These are phyloP conservation scores for Euphydryas editha DNA, from an alignment of 2,888 invertebrate species.

Conservation along the genomic window DNA sequence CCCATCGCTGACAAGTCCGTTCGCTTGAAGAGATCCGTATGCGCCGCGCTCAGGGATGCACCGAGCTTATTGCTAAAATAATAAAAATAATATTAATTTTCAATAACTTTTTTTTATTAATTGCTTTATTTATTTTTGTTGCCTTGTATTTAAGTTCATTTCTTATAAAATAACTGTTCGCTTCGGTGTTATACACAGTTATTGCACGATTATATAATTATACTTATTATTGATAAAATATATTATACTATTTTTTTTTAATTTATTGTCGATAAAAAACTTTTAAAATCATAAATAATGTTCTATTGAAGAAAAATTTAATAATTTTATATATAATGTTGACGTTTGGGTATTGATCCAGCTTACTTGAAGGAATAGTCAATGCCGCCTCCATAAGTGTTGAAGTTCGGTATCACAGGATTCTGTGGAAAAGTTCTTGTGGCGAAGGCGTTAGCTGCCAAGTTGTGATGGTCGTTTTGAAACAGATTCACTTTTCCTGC, in stretches of 20 bases:
- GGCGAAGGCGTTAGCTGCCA: slow-evolving; percentile 52
- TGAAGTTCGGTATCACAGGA: slow-evolving; percentile 50
- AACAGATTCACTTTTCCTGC: slow-evolving; percentile 53
- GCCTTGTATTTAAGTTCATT: no score
- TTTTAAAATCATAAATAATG: not conserved
- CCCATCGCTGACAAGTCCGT: slow-evolving; percentile 52
- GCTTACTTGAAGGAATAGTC: slow-evolving; percentile 56
- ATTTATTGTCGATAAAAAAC: no score
- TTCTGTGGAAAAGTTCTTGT: slow-evolving; percentile 50
- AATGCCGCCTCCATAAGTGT: slow-evolving; percentile 51
- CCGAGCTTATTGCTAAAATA: slow-evolving; percentile 51
- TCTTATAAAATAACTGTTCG: no score
- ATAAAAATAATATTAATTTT: not conserved
- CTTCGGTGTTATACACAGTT: no score
- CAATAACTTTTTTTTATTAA: not conserved
- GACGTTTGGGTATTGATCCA: no score
- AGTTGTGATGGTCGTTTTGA: slow-evolving; percentile 51
- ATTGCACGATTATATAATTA: no score
- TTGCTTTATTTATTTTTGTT: no score
- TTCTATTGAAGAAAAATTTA: not conserved
- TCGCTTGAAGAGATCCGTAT: slow-evolving; percentile 49
- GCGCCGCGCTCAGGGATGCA: slow-evolving; percentile 47
- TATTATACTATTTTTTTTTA: no score
- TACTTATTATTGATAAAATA: no score
- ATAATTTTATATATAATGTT: not conserved